phyloP scores from a whole-genome alignment of 2,888 invertebrate genomes.

The Galerucella pusilla region DNA sequence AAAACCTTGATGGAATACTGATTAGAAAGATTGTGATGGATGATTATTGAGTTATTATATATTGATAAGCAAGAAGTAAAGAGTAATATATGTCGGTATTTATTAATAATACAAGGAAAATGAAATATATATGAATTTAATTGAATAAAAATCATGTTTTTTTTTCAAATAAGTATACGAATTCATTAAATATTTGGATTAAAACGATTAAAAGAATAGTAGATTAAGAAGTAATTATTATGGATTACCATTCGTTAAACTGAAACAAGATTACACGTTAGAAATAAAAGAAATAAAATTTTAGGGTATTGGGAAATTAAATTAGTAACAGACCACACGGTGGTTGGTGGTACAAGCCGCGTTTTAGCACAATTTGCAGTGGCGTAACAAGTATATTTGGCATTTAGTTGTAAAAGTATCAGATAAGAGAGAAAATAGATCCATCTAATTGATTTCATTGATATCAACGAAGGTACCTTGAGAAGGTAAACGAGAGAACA shows the following conservation, averaged over 20 bases:
- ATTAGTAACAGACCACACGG: slow-evolving; percentile 40
- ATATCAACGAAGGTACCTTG: too few relatives aligned
- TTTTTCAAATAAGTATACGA: too few relatives aligned
- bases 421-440: too few relatives aligned
- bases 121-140: neutral
- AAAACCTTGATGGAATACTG: slow-evolving; percentile 1
- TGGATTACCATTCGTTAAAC: neutral
- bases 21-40: neutral
- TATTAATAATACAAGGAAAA: neutral
- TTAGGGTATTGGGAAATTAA: slow-evolving; percentile 32
- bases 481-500: too few relatives aligned
- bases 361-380: slow-evolving; percentile 30
- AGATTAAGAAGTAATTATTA: too few relatives aligned
- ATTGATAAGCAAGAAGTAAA: neutral
- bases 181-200: too few relatives aligned
- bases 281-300: slow-evolving; percentile 22
- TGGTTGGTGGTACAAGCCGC: slow-evolving; percentile 36
- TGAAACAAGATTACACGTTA: slow-evolving; percentile 26
- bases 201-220: too few relatives aligned
- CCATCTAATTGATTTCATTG: too few relatives aligned
- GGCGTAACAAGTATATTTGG: slow-evolving; percentile 5
- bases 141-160: too few relatives aligned
- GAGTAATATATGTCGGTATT: neutral
- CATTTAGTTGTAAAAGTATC: too few relatives aligned
- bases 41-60: neutral